Conservation (phyloP, 2,797 vertebrate genomes). For the Spinibarbus caldwelli region DNA sequence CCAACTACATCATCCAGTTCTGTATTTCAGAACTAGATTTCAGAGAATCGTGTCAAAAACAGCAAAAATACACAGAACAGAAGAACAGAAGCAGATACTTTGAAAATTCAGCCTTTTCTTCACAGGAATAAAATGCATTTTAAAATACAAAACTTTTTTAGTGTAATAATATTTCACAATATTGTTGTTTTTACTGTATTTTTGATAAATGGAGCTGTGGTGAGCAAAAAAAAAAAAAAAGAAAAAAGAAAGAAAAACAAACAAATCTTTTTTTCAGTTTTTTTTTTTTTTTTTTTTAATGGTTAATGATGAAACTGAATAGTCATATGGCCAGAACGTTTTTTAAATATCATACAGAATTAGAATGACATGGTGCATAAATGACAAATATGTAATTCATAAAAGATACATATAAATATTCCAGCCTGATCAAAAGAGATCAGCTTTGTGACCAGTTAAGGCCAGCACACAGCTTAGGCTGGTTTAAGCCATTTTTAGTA, state of each 20-base stretch:
- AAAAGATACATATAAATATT: background rate
- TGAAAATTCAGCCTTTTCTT: background rate
- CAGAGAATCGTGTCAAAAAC: background rate
- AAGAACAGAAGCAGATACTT: background rate
- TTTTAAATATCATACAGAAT: too few species aligned
- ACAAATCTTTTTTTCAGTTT: too few species aligned
- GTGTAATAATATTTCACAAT: background rate
- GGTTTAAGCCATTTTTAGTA: background rate
- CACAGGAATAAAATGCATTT: background rate
- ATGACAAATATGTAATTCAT: too few species aligned
- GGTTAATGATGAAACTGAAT: background rate
- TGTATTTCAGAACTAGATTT: background rate
- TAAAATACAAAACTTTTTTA: background rate
- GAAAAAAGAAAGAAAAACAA: too few species aligned
- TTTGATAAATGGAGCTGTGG: background rate
- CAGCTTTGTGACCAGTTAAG: too few species aligned
- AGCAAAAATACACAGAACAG: background rate
- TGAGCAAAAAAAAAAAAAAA: background rate
- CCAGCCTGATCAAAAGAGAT: too few species aligned
- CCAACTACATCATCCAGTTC: background rate
- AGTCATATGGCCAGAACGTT: too few species aligned
- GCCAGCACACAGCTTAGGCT: background rate
- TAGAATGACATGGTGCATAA: background rate
- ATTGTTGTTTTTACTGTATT: background rate
- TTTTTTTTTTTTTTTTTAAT: background rate